Conservation (phyloP, 2,888 invertebrate species). For the Temnothorax unifasciatus region DNA sequence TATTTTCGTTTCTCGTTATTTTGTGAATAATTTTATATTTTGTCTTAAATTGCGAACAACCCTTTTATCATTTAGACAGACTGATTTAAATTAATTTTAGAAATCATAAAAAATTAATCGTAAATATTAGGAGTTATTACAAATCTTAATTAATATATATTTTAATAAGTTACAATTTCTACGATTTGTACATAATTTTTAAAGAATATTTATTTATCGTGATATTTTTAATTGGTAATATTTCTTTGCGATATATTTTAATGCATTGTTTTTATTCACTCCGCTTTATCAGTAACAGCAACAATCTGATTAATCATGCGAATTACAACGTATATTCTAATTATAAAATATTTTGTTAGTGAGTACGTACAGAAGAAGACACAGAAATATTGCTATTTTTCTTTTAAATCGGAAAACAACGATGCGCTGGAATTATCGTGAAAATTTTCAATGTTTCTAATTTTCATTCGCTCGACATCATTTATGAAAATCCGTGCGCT, state of each 20-base stretch:
- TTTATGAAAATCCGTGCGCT: conserved; percentile 15
- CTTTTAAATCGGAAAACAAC: background rate
- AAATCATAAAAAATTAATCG: background rate
- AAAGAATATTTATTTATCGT: background rate
- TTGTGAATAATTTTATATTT: background rate
- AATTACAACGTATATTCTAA: conserved; percentile 1
- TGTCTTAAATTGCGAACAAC: background rate
- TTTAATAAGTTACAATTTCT: background rate
- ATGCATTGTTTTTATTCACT: background rate
- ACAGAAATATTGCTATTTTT: background rate
- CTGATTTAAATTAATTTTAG: background rate
- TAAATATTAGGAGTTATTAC: background rate
- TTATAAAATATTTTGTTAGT: background rate
- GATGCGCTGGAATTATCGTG: background rate
- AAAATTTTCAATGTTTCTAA: background rate
- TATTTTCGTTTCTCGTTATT: background rate
- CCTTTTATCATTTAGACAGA: background rate
- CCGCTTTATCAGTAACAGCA: background rate
- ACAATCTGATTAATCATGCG: background rate
- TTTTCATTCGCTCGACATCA: background rate
- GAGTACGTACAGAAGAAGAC: background rate
- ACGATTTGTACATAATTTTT: background rate
- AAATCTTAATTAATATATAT: background rate
- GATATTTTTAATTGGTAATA: background rate
- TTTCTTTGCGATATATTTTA: background rate